These are phyloP conservation scores for Melanotus villosus DNA, from an alignment of 2,888 invertebrate genomes.

Conservation along the genomic window DNA sequence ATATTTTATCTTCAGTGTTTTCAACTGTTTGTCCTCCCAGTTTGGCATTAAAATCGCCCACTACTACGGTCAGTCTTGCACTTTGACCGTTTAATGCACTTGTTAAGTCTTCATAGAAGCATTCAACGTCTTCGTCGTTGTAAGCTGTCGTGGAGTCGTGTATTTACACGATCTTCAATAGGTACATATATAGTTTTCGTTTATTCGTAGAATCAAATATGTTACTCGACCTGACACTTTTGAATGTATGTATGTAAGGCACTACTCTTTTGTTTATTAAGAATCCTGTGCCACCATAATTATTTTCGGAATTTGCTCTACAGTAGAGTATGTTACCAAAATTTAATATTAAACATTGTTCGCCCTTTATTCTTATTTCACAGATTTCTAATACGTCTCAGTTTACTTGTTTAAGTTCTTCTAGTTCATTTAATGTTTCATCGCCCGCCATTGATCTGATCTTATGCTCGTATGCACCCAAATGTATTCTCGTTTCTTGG, in stretches of 20 bases:
- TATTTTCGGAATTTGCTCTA: not conserved
- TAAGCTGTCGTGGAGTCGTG: not conserved
- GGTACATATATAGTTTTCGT: not conserved
- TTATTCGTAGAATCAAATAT: not conserved
- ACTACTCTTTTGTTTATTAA: slow-evolving; percentile 11
- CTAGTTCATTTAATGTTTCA: slow-evolving; percentile 1
- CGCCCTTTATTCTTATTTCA: slow-evolving; percentile 14
- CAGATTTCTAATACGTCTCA: slow-evolving; percentile 10
- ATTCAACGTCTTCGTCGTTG: not conserved
- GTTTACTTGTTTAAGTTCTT: slow-evolving; percentile 3
- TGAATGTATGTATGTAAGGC: not conserved
- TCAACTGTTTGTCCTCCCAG: not conserved
- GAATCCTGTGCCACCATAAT: slow-evolving; percentile 2
- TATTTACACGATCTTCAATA: no score
- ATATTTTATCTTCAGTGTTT: not conserved
- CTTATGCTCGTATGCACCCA: not conserved
- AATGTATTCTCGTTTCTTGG: not conserved
- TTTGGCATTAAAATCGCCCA: slow-evolving; percentile 1
- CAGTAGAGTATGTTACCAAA: slow-evolving; percentile 6
- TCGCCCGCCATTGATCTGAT: slow-evolving; percentile 7
- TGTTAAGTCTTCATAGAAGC: slow-evolving; percentile 6
- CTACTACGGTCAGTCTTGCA: not conserved
- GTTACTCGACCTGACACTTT: not conserved
- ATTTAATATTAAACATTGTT: not conserved
- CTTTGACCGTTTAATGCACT: not conserved